Percentiles rank a stretch among this genome's conserved stretches.
Evolutionary conservation across 2,113 vertebrate species (phyloP).

Genomic region (Entomyzon cyanotis): DNA sequence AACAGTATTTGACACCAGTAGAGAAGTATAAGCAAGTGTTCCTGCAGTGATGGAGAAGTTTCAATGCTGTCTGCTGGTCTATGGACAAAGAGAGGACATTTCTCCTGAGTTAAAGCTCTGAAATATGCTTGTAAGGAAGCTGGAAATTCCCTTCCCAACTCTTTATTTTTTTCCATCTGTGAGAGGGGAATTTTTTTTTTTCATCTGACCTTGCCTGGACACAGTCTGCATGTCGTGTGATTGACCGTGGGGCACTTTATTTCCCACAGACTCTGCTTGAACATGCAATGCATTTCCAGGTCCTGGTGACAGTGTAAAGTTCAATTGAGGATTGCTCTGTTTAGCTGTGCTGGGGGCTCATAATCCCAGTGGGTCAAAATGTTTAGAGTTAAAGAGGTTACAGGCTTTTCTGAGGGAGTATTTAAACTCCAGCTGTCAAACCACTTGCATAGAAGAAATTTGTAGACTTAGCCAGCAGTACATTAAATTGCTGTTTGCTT

Average conservation of each 20-base stretch:
- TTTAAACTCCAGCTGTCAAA: conserved; percentile 47
- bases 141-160: not conserved
- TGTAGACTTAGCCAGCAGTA: not conserved
- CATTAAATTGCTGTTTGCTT: not conserved
- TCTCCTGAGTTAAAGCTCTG: not conserved
- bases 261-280: conserved; percentile 28
- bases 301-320: not conserved
- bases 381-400: conserved; percentile 49
- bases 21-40: not conserved
- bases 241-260: not conserved
- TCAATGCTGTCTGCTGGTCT: not conserved
- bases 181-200: not conserved
- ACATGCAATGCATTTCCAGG: not conserved
- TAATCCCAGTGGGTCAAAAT: conserved; percentile 29
- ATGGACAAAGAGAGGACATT: not conserved
- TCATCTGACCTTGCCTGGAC: not conserved
- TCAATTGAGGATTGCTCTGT: not conserved
- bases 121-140: not conserved
- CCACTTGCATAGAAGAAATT: not conserved
- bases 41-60: not conserved
- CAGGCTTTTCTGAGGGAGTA: conserved; percentile 6
- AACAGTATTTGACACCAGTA: not conserved
- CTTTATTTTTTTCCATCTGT: not conserved
- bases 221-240: not conserved
- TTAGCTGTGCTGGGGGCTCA: not conserved